Conservation (phyloP, 2,797 vertebrate species). For the Cynopterus sphinx region DNA sequence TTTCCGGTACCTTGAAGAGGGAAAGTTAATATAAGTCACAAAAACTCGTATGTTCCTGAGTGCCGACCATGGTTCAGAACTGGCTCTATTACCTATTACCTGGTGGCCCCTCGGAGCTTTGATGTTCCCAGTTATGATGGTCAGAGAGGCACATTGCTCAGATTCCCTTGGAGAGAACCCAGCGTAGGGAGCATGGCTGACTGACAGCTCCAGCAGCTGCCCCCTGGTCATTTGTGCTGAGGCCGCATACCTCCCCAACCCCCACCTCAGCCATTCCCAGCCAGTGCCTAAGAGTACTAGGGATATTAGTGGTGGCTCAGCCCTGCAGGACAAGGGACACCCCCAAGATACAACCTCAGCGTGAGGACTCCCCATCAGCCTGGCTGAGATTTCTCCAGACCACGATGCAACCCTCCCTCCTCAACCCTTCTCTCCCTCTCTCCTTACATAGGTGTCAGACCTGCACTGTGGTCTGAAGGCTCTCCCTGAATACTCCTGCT, state of each 20-base stretch:
- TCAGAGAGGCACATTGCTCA: neutral
- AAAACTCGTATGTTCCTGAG: neutral
- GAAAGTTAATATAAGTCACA: neutral
- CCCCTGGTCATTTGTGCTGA: neutral
- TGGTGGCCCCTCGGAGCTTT: neutral
- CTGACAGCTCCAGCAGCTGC: neutral
- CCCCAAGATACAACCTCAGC: neutral
- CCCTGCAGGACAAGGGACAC: neutral
- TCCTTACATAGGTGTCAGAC: neutral
- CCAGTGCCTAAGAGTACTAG: neutral
- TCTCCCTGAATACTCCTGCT: neutral
- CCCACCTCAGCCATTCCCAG: neutral
- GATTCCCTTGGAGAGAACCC: neutral
- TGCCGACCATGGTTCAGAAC: neutral
- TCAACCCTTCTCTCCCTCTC: neutral
- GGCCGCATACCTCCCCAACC: neutral
- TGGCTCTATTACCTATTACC: neutral
- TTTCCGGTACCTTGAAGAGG: slow-evolving; percentile 89
- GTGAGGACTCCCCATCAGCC: neutral
- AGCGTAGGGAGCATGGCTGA: accelerated
- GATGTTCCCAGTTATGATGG: neutral
- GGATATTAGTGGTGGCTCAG: neutral
- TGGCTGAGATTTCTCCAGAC: neutral
- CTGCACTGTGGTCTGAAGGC: neutral
- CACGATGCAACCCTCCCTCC: neutral